phyloP scores from a whole-genome alignment of 1,140 invertebrate species.

The Bombus pascuorum region DNA sequence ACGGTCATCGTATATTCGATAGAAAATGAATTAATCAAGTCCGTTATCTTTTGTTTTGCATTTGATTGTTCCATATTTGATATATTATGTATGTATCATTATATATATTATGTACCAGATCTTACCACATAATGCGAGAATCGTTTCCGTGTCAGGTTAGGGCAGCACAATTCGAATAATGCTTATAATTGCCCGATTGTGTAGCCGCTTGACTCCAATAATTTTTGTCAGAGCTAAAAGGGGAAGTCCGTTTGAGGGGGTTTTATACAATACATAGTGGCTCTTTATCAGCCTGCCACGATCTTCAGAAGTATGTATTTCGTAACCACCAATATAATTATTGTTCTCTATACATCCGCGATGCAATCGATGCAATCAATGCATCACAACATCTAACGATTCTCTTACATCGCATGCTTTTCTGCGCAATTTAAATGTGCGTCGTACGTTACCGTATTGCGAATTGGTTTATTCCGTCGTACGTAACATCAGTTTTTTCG shows the following conservation, averaged over 20 bases:
- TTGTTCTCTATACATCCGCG: slow-evolving; percentile 9
- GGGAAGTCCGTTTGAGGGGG: not conserved
- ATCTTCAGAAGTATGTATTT: not conserved
- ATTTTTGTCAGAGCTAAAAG: not conserved
- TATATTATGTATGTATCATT: too few species aligned
- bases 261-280: not conserved
- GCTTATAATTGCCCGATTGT: slow-evolving; percentile 61
- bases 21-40: not conserved
- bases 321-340: slow-evolving; percentile 39
- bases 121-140: too few species aligned
- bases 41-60: not conserved
- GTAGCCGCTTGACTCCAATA: slow-evolving; percentile 45
- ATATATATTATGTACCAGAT: not conserved
- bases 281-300: not conserved
- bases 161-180: slow-evolving; percentile 59
- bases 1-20: too few species aligned
- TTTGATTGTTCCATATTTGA: not conserved
- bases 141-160: slow-evolving; percentile 19
- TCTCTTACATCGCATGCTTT: not conserved
- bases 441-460: not conserved
- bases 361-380: not conserved
- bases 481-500: not conserved
- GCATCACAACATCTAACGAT: not conserved
- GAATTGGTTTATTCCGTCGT: not conserved
- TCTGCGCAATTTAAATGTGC: not conserved